A percentile compares a stretch with the other conserved stretches of the same genome.
These are phyloP conservation scores for Elachura formosa DNA, from an alignment of 2,113 vertebrate genomes.

Conservation along the genomic window DNA sequence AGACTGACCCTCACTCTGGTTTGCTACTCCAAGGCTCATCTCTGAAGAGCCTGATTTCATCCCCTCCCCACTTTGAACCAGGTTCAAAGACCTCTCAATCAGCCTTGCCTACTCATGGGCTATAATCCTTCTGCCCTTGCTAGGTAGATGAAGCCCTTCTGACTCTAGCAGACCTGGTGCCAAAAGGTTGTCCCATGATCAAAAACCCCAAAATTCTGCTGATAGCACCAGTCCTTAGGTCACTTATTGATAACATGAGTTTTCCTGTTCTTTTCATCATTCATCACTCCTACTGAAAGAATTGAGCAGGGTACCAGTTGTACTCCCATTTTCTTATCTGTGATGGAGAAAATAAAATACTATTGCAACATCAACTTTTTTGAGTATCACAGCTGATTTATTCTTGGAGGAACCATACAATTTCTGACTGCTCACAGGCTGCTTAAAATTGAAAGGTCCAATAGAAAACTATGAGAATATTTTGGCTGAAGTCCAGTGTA, in stretches of 20 bases:
- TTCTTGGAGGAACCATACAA: background rate
- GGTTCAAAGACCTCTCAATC: background rate
- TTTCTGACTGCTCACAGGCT: background rate
- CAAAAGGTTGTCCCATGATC: background rate
- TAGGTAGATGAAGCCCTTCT: background rate
- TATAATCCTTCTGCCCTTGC: background rate
- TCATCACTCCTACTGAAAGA: background rate
- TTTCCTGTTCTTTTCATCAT: background rate
- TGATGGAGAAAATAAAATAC: background rate
- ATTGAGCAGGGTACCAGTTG: background rate
- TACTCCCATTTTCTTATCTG: background rate
- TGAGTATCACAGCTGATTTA: background rate
- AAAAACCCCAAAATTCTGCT: background rate
- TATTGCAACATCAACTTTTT: background rate
- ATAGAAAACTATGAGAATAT: background rate
- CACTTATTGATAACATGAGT: background rate
- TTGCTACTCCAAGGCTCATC: background rate
- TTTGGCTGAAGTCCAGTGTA: background rate
- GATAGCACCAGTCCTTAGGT: background rate
- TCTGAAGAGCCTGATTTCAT: background rate
- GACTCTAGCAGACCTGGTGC: background rate
- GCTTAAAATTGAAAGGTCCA: background rate
- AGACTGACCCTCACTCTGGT: fast-evolving
- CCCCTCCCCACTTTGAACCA: background rate
- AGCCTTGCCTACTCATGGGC: background rate